Evolutionary conservation across 2,113 vertebrate genomes (phyloP), one percentile per base, ranked within the genome.

Genomic region (Sporophila hypoxantha): DNA sequence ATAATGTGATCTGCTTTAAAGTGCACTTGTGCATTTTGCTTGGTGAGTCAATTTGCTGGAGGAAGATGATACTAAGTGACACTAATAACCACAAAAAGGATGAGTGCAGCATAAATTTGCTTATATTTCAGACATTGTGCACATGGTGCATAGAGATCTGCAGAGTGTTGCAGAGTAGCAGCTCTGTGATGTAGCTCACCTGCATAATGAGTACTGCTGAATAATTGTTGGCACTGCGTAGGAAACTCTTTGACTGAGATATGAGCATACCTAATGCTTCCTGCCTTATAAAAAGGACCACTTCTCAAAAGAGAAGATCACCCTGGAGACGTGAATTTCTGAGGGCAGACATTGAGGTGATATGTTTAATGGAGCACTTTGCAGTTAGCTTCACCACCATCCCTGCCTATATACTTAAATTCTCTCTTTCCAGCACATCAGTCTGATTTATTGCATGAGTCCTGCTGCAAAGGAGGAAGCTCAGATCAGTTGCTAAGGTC

Each of bases 11-110:
- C 89, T 3, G 29, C 85, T 92, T 64, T 95, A 91, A 87, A 93
- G 60, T 90, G 83, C 91, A 84, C 87, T 95, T 92, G 94, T 88
- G 83, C 88, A 85, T 92, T 95, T 95, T 94, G 69, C 90, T 91
- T 85, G 87, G 92, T 83, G 89, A 94, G 94, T 92, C 93, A 91
- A 93, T 94, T 95, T 95, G 89, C 91, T 86, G 88, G 82, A 82
- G 88, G 88, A 95, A 95, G 91, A 89, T 92, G 93, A 93, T 95
- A 91, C 83, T 93, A 95, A 93, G 91, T 94, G 94, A 95, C 95
- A 95, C 87, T 95, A 94, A 94, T 93, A 94, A 88, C 86, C 87
- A 93, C 93, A 93, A 85, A 90, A 95, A 89, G 90, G 89, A 93
- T 94, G 93, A 93, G 89, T 90, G 89, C 91, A 94, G 94, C 90